Conservation (phyloP, 2,113 vertebrate genomes). For the Ginglymostoma cirratum region DNA sequence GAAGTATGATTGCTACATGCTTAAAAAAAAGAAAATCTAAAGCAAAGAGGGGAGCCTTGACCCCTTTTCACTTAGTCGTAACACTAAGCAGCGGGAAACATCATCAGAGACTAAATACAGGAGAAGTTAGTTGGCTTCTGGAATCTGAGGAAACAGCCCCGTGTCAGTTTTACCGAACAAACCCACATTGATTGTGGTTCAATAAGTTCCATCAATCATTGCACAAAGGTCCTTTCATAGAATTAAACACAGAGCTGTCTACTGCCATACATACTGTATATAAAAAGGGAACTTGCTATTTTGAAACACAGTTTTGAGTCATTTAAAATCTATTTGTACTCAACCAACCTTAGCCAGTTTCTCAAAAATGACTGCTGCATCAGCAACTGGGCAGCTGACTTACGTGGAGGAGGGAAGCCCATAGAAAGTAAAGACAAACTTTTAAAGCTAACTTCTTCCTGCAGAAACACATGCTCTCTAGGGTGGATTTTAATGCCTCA, state of each 20-base stretch:
- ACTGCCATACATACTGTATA: background rate
- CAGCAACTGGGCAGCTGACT: background rate
- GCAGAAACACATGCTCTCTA: background rate
- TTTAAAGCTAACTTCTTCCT: background rate
- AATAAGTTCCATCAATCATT: conserved; percentile 31
- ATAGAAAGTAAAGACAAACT: background rate
- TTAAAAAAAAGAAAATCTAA: too few relatives aligned
- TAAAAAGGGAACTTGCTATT: background rate
- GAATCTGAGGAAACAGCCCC: conserved; percentile 15
- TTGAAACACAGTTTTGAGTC: conserved; percentile 14
- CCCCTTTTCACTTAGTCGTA: too few relatives aligned
- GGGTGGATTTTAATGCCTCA: background rate
- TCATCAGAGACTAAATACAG: background rate
- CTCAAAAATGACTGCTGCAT: background rate
- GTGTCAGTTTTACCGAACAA: conserved; percentile 28
- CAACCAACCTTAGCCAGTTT: conserved; percentile 14
- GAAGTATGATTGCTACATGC: too few relatives aligned
- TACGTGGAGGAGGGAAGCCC: background rate
- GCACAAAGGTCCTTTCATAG: conserved; percentile 27
- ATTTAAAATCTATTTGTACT: conserved; percentile 16
- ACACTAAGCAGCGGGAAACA: background rate
- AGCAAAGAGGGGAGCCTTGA: too few relatives aligned
- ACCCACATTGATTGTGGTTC: conserved; percentile 29
- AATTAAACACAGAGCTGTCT: background rate
- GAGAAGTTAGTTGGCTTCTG: background rate